These are phyloP conservation scores for Nemopilema nomurai DNA, from an alignment of 30 jellyfish, hydroid and myxozoan species.

Conservation along the genomic window DNA sequence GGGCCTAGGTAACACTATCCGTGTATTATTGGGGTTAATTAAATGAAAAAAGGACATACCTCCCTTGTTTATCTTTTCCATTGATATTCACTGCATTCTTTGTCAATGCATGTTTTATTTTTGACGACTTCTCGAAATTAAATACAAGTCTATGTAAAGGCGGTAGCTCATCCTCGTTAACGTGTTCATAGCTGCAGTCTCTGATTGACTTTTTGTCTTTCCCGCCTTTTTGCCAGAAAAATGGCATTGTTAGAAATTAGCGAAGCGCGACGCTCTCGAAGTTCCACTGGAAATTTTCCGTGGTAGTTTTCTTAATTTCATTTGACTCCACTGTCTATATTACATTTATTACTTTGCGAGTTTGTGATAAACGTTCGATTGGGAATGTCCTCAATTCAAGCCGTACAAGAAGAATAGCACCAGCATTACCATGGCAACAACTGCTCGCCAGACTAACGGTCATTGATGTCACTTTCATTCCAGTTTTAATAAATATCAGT, in stretches of 20 bases:
- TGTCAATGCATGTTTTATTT: constrained; percentile 16
- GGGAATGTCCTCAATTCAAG: constrained; percentile 2
- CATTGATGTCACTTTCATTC: not conserved
- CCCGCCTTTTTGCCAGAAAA: constrained; percentile 58
- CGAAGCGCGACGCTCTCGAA: not conserved
- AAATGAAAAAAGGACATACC: constrained; percentile 30
- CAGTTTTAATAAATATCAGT: not conserved
- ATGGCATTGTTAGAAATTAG: constrained; percentile 41
- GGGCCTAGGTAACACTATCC: too few species aligned
- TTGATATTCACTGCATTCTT: constrained; percentile 41
- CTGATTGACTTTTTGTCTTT: constrained; percentile 31
- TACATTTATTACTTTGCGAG: too few species aligned
- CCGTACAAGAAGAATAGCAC: constrained; percentile 32
- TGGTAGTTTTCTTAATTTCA: not conserved
- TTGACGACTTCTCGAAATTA: constrained; percentile 35
- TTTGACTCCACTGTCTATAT: not conserved
- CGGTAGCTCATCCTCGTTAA: constrained; percentile 39
- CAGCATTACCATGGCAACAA: constrained; percentile 49
- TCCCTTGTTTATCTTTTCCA: constrained; percentile 53
- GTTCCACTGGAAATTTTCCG: not conserved
- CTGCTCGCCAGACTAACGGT: not conserved
- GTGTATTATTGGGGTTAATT: too few species aligned
- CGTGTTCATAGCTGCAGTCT: constrained; percentile 58
- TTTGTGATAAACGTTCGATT: too few species aligned
- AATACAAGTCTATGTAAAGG: constrained; percentile 35